Conservation (phyloP, 2,888 invertebrate species). For the Lithophane semibrunnea region DNA sequence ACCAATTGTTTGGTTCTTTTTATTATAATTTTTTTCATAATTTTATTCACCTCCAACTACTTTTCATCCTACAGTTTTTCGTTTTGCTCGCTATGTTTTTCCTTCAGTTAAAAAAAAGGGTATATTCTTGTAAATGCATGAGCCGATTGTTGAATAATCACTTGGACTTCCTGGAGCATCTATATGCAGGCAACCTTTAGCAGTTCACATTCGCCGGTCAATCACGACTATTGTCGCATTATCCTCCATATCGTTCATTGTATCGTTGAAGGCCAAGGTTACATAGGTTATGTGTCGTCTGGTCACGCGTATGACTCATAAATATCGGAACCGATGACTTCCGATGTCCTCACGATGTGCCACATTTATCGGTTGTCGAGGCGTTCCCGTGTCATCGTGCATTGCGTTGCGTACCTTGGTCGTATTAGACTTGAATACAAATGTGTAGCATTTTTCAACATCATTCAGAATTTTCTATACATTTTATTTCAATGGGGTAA, state of each 20-base stretch:
- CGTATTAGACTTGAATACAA: constrained; percentile 37
- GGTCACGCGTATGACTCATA: constrained; percentile 57
- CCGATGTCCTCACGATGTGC: constrained; percentile 35
- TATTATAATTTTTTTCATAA: neutral
- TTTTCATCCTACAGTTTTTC: neutral
- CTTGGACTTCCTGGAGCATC: constrained; percentile 2
- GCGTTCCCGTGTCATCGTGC: constrained; percentile 2
- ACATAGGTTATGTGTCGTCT: constrained; percentile 12
- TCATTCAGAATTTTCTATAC: constrained; percentile 7
- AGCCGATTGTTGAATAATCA: neutral
- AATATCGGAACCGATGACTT: constrained; percentile 42
- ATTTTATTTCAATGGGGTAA: neutral
- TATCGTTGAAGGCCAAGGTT: constrained; percentile 47
- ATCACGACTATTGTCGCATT: constrained; percentile 20
- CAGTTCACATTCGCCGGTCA: constrained; percentile 13
- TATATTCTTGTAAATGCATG: neutral
- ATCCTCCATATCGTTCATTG: constrained; percentile 40
- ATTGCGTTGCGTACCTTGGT: constrained; percentile 20
- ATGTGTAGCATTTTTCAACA: constrained; percentile 25
- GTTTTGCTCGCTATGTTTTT: neutral
- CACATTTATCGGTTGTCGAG: constrained; percentile 16
- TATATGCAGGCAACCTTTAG: neutral
- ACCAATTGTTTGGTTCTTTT: no score
- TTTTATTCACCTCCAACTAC: neutral
- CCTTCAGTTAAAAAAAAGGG: no score